Base-by-base conservation (phyloP, 1,140 invertebrate species). In the Uloborus diversus region DNA sequence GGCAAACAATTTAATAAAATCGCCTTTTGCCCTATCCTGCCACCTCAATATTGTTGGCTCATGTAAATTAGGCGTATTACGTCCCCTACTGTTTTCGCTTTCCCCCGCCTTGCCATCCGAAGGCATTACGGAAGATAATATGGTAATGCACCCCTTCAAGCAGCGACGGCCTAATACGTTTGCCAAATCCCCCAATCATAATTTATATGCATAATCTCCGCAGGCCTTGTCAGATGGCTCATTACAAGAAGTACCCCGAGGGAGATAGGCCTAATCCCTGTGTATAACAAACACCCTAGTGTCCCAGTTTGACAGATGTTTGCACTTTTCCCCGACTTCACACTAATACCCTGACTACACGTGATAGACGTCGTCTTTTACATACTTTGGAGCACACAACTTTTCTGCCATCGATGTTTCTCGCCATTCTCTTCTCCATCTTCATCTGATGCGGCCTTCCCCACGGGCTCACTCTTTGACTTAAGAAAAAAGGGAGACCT, bases 1-100 rank as follows among this genome's bases (percentile, higher is more conserved):
- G 73, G 73, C 73, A 66, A 66, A 78, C 73, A 78, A 78, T 78
- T 78, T 78, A 78, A 78, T 78, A 78, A 78, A 78, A 78, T 78
- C 73, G 73, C 73, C 73, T 78, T 78, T 78, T 78, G 73, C 73
- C 73, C 73, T 78, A 78, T 78, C 73, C 73, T 66, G 62, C 73
- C 73, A 78, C 73, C 73, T 78, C 73, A 65, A 78, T 78, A 78
- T 78, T 78, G 73, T 78, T 78, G 73, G 73, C 73, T 78, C 73
- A 78, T 78, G 73, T 78, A 78, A 78, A 78, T 78, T 78, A 78
- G 73, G 73, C 73, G 73, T 66, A 78, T 78, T 75, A 75, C 71
- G 64, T 75, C 27, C 57, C 71, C 71, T 75, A 57, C 71, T 75
- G 35, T 73, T 75, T 61, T 56, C 73, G 37, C 49, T n/a, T 14